Evolutionary conservation across 2,113 vertebrate species (phyloP), one percentile per base, ranked within the genome.

Genomic region (Prionailurus viverrinus): DNA sequence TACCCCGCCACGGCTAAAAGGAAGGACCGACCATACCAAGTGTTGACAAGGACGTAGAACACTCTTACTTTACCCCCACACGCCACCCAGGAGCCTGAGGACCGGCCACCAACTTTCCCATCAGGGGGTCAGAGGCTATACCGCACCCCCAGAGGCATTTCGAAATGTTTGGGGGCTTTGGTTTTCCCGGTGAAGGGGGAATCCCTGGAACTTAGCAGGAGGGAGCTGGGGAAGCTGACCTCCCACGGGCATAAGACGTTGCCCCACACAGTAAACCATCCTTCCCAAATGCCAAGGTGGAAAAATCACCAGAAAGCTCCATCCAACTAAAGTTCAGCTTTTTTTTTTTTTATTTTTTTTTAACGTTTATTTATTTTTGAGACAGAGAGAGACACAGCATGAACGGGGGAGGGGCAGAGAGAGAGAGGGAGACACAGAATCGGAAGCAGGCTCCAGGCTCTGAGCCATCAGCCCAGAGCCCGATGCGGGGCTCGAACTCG

Each of bases 11-110:
- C 1, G 15, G 66, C 48, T 29, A 29, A 39, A 39, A 31, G 1
- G 16, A 21, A 31, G 5, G 85, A 8, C 23, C 9, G 10, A 21
- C n/a, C 1, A 0, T 3, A 41, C 25, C 86, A 3, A 45, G 27
- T 3, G 36, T 4, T 41, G 69, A 11, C 7, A 0, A 14, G 11
- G 53, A 15, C 0, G 0, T 0, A 16, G 27, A 5, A 51, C 4
- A 31, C 1, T 25, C 63, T 65, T 13, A 29, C 27, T 65, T 65
- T 65, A 65, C 27, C 63, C 63, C 63, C 29, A 29, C 27, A 29
- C 29, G 4, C 63, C 63, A 4, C 11, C 71, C 71, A 13, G 71
- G 71, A 27, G 36, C 71, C 36, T 7, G n/a, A 25, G 36, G n/a
- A 39, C 21, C 8, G n/a, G 9, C 69, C 23, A 21, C 71, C 23